phyloP scores from a whole-genome alignment of 2,113 vertebrate species.

The Propithecus coquereli region DNA sequence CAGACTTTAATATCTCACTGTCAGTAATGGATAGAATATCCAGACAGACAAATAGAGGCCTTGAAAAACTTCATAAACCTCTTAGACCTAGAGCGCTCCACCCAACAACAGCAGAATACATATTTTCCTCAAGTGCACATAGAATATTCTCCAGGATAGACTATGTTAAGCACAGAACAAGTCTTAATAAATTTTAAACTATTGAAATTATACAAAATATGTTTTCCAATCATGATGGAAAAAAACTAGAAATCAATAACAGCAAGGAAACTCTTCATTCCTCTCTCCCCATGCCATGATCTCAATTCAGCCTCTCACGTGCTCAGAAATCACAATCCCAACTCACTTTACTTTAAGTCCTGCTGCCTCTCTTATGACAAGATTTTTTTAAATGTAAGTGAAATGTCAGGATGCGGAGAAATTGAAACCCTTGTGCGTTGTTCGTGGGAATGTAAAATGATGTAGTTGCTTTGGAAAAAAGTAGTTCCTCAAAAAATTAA shows the following conservation, averaged over 20 bases:
- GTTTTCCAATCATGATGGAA: background rate
- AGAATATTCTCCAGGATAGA: background rate
- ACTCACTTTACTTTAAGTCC: background rate
- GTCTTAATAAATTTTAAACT: background rate
- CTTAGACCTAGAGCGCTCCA: background rate
- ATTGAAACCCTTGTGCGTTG: background rate
- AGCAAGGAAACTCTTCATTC: background rate
- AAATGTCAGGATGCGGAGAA: background rate
- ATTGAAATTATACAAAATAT: background rate
- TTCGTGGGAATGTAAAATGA: background rate
- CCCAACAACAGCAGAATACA: background rate
- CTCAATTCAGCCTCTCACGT: background rate
- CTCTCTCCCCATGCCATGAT: background rate
- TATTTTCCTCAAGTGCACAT: background rate
- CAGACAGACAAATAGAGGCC: background rate
- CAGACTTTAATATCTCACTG: background rate
- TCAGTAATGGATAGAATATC: background rate
- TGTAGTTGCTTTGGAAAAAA: background rate
- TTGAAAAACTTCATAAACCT: background rate
- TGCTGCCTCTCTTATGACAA: background rate
- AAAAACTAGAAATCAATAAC: background rate
- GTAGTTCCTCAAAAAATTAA: background rate
- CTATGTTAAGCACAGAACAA: background rate
- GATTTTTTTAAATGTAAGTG: background rate
- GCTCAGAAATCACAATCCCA: background rate